Percentiles rank a stretch among this genome's conserved stretches.
phyloP scores from a whole-genome alignment of 2,113 vertebrate genomes.

The Meleagris gallopavo region DNA sequence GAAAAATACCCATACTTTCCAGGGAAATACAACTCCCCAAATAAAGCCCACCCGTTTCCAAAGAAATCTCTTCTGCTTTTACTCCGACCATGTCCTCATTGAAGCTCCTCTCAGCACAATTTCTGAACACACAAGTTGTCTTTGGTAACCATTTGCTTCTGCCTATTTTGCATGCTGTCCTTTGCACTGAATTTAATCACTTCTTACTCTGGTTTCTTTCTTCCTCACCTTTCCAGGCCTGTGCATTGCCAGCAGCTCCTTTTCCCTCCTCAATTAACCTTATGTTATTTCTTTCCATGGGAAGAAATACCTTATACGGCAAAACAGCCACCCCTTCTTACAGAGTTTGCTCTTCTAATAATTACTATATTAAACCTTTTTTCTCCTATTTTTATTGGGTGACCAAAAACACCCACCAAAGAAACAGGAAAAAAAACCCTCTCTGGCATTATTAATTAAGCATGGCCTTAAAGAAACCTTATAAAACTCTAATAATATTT shows the following conservation, averaged over 20 bases:
- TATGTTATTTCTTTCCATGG: constrained; percentile 25
- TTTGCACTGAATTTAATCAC: neutral
- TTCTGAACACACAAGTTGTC: accelerated
- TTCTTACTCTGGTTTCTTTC: neutral
- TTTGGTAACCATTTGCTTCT: neutral
- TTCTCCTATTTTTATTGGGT: neutral
- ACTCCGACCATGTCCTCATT: neutral
- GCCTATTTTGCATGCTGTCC: neutral
- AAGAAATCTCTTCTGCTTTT: accelerated
- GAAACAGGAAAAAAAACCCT: neutral
- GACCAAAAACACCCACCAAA: neutral
- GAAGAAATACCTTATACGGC: constrained; percentile 22
- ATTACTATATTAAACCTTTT: constrained; percentile 34
- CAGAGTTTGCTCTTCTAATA: constrained; percentile 15
- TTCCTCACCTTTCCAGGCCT: constrained; percentile 1
- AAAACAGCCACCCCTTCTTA: constrained; percentile 1
- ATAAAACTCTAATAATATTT: constrained; percentile 58
- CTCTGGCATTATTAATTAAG: constrained; percentile 46
- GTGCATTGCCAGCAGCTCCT: neutral
- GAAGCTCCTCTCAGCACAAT: neutral
- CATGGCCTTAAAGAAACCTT: constrained; percentile 2
- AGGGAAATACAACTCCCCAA: neutral
- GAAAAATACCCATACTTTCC: neutral
- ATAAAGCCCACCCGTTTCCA: accelerated
- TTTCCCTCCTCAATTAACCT: constrained; percentile 57